Conservation (phyloP, 2,888 invertebrate species). For the Erpobdella octoculata region DNA sequence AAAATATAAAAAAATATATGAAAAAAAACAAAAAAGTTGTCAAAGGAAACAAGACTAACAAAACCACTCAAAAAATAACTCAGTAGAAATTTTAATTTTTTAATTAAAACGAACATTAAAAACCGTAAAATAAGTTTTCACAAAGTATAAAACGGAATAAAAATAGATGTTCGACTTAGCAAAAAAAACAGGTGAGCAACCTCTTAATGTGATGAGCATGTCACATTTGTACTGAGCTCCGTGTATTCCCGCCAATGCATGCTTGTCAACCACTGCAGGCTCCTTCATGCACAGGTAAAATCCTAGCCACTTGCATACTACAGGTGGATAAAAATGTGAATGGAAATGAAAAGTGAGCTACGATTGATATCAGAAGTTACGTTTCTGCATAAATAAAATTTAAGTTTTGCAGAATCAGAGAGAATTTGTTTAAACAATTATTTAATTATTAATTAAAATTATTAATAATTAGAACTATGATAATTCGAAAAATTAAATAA, state of each 20-base stretch:
- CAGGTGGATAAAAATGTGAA: neutral
- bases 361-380: no score
- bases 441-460: no score
- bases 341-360: neutral
- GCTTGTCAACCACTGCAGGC: slow-evolving; percentile 11
- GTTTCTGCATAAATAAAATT: no score
- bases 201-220: slow-evolving; percentile 31
- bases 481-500: no score
- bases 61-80: neutral
- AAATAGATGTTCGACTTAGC: no score
- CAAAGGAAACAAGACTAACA: neutral
- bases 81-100: neutral
- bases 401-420: no score
- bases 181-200: slow-evolving; percentile 7
- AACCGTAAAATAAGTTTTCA: neutral
- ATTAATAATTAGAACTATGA: no score
- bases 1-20: neutral
- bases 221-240: slow-evolving; percentile 27
- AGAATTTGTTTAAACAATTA: no score
- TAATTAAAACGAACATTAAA: no score
- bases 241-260: neutral
- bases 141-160: no score
- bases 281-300: slow-evolving; percentile 33
- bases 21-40: neutral
- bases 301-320: slow-evolving; percentile 32